Evolutionary conservation across 2,113 vertebrate genomes (phyloP), one percentile per base, ranked within the genome.

Genomic region (Dipodomys ordii): DNA sequence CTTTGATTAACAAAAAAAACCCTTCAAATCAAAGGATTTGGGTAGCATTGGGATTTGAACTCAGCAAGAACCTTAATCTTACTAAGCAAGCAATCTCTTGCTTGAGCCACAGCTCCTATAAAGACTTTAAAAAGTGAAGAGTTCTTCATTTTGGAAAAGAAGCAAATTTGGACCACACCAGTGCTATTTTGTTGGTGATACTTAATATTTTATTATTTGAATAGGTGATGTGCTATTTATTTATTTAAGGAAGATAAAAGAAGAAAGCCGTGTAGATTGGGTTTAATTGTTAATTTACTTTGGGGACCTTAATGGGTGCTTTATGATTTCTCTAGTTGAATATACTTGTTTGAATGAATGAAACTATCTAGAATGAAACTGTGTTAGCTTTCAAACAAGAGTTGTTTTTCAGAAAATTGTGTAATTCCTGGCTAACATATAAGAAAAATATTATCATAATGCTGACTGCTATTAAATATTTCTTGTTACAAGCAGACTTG

Each of bases 361-460:
- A 39, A 39, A 39, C 39, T 39, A 39, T 94, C 97, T 97, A 97
- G 97, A 78, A 81, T 10, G 95, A 98, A 98, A 96, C 97, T 97
- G 87, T 95, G 91, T 92, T 96, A 95, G 97, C 97, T 98, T 98
- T 96, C 91, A 96, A 95, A 97, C 90, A 96, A 97, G 97, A 97
- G 94, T 86, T 96, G 97, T 97, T 97, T 98, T 98, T 98, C 95
- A 95, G 97, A 98, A 95, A 98, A 98, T 98, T 98, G 98, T 98
- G 98, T 98, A 98, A 99, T 98, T 98, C 98, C 97, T 97, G 97
- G 84, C 98, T 98, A 96, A 98, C 97, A 97, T 97, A 98, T 6
- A 81, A 64, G 23, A 64, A 64, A 82, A 82, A 82, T 16, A 65
- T 2, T 23, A 25, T 10, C 64, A 6, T 30, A 69, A 81, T 30